Conservation (phyloP, 1,140 invertebrate genomes). For the Chlorops oryzae region DNA sequence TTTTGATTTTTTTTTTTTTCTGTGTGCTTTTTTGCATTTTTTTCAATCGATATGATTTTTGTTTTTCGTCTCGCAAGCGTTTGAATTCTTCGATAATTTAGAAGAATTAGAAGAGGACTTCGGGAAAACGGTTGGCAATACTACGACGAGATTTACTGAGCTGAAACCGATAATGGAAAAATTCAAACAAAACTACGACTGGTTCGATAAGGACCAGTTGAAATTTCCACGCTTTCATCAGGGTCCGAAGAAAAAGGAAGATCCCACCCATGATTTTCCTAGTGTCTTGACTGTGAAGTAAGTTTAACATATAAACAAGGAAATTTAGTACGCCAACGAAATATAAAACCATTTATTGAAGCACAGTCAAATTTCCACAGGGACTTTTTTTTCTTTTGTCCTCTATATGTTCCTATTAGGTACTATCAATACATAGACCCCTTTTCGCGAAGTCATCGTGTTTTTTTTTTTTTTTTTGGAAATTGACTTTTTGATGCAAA, state of each 20-base stretch:
- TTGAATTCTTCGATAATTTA: constrained; percentile 6
- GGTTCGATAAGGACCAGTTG: constrained; percentile 5
- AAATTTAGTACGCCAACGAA: no score
- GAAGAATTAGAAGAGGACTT: background rate
- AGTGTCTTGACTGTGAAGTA: constrained; percentile 11
- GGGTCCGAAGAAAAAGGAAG: background rate
- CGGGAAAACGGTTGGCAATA: constrained; percentile 1
- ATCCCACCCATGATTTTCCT: constrained; percentile 2
- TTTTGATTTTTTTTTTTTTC: background rate
- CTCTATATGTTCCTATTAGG: no score
- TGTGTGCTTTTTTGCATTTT: background rate
- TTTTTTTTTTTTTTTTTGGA: no score
- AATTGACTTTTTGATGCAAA: no score
- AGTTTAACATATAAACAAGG: no score
- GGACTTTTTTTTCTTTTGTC: no score
- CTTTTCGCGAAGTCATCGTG: background rate
- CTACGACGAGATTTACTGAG: background rate
- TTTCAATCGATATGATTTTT: background rate
- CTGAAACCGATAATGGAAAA: constrained; percentile 2
- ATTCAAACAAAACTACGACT: constrained; percentile 6
- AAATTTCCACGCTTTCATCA: constrained; percentile 14
- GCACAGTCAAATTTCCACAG: no score
- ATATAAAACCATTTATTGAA: constrained; percentile 2
- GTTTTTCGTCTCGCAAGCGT: constrained; percentile 2
- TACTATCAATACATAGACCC: background rate